Percentiles rank a stretch among this genome's conserved stretches.
These are phyloP conservation scores for Nomada lathburiana DNA, from an alignment of 2,888 invertebrate species.

Conservation along the genomic window DNA sequence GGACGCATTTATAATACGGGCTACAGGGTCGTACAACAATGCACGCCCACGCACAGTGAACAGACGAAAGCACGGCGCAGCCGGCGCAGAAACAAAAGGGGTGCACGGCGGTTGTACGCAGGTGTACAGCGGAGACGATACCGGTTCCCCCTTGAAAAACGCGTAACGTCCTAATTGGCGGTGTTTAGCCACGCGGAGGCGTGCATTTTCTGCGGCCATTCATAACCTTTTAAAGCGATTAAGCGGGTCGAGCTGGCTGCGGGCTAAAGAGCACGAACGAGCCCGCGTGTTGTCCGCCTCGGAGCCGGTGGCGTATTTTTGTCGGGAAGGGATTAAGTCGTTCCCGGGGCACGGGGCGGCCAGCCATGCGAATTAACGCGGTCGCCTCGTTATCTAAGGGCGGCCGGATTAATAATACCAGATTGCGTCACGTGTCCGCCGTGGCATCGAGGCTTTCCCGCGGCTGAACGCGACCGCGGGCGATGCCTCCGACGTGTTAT, in stretches of 20 bases:
- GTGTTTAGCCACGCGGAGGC: slow-evolving; percentile 55
- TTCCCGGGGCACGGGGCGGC: slow-evolving; percentile 18
- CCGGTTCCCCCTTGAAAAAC: slow-evolving; percentile 63
- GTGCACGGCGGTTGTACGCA: background rate
- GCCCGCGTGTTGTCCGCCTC: slow-evolving; percentile 51
- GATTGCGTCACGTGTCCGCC: slow-evolving; percentile 25
- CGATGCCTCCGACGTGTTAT: slow-evolving; percentile 26
- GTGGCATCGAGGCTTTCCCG: slow-evolving; percentile 13
- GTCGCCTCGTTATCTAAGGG: slow-evolving; percentile 61
- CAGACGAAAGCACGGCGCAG: slow-evolving; percentile 3
- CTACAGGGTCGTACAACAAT: background rate
- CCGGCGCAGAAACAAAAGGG: slow-evolving; percentile 9
- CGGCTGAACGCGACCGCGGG: background rate
- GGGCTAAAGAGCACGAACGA: slow-evolving; percentile 73
- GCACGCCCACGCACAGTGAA: background rate
- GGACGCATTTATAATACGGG: background rate
- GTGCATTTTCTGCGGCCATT: slow-evolving; percentile 70
- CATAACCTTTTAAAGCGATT: slow-evolving; percentile 77
- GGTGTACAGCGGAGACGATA: slow-evolving; percentile 33
- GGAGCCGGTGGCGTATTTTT: slow-evolving; percentile 72
- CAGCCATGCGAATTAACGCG: slow-evolving; percentile 70
- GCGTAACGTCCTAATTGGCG: slow-evolving; percentile 68
- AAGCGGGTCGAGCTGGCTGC: slow-evolving; percentile 62
- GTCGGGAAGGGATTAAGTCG: slow-evolving; percentile 75
- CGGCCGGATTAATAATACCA: slow-evolving; percentile 62